Evolutionary conservation across 2,797 vertebrate species (phyloP).

Genomic region (Phrynocephalus forsythii): DNA sequence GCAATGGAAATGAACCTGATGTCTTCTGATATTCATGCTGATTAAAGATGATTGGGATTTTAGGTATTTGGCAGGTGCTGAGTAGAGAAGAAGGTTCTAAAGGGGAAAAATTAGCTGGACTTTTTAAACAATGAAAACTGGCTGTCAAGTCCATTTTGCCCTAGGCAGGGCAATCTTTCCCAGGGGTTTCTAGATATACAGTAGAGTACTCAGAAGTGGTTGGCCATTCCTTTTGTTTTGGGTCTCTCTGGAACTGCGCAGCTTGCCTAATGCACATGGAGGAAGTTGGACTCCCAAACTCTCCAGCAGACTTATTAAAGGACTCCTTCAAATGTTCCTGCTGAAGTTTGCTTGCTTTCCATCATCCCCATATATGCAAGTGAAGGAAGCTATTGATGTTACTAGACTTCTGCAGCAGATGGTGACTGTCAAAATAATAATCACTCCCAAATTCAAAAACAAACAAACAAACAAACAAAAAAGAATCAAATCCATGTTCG

Average conservation of each 20-base stretch:
- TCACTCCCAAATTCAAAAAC: neutral
- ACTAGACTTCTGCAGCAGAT: neutral
- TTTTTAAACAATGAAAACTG: neutral
- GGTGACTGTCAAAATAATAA: conserved; percentile 29
- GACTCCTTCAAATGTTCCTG: neutral
- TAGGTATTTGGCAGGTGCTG: neutral
- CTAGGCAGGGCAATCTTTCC: too few species aligned
- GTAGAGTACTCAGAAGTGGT: too few species aligned
- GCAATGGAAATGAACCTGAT: neutral
- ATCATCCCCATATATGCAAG: neutral
- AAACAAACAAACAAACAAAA: conserved; percentile 16
- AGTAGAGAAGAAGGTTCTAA: neutral
- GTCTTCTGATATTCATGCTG: neutral
- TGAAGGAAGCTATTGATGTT: conserved; percentile 1
- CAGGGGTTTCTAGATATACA: too few species aligned
- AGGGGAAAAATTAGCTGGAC: neutral
- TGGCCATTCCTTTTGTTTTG: too few species aligned
- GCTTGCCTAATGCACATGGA: too few species aligned
- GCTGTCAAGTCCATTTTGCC: too few species aligned
- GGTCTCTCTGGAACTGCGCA: too few species aligned
- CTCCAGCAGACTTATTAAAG: neutral
- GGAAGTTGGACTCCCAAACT: too few species aligned
- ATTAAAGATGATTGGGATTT: neutral
- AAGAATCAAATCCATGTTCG: conserved; percentile 33
- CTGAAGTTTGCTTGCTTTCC: neutral